phyloP scores from a whole-genome alignment of 2,888 invertebrate species.

The Lithophane ornitopus region DNA sequence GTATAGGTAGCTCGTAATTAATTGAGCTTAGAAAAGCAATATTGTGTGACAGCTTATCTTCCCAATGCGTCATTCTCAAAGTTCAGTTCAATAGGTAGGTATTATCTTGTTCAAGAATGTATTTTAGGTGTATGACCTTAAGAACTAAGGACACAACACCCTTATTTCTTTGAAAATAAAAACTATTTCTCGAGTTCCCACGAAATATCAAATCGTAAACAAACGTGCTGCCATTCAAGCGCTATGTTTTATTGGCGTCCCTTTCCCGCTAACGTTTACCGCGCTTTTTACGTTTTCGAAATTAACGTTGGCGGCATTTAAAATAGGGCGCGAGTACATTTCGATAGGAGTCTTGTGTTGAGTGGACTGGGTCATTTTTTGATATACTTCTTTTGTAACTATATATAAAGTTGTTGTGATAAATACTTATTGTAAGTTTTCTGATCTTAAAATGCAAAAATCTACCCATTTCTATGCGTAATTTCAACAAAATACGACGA shows the following conservation, averaged over 20 bases:
- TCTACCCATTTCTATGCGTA: conserved; percentile 72
- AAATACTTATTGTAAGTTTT: conserved; percentile 72
- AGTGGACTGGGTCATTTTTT: conserved; percentile 86
- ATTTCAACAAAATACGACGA: conserved; percentile 76
- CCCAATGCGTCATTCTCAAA: conserved; percentile 30
- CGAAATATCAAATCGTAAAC: conserved; percentile 88
- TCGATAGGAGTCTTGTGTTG: conserved; percentile 85
- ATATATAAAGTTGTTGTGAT: conserved; percentile 72
- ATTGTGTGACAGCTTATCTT: conserved; percentile 2
- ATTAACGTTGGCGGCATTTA: conserved; percentile 89
- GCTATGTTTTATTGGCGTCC: conserved; percentile 90
- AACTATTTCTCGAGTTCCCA: conserved; percentile 85
- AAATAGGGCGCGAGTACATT: conserved; percentile 88
- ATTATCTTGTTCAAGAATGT: conserved; percentile 71
- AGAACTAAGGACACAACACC: conserved; percentile 77
- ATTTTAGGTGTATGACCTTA: conserved; percentile 79
- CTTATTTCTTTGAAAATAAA: conserved; percentile 86
- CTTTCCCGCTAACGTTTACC: conserved; percentile 88
- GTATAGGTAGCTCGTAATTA: neutral
- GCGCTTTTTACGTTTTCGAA: conserved; percentile 88
- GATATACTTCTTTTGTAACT: conserved; percentile 87
- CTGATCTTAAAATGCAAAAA: conserved; percentile 67
- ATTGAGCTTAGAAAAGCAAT: neutral
- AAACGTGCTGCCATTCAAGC: conserved; percentile 86
- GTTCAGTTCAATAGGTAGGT: conserved; percentile 7